These are phyloP conservation scores for Drosophila vallismaia DNA, from an alignment of 2,888 invertebrate genomes.

Conservation along the genomic window DNA sequence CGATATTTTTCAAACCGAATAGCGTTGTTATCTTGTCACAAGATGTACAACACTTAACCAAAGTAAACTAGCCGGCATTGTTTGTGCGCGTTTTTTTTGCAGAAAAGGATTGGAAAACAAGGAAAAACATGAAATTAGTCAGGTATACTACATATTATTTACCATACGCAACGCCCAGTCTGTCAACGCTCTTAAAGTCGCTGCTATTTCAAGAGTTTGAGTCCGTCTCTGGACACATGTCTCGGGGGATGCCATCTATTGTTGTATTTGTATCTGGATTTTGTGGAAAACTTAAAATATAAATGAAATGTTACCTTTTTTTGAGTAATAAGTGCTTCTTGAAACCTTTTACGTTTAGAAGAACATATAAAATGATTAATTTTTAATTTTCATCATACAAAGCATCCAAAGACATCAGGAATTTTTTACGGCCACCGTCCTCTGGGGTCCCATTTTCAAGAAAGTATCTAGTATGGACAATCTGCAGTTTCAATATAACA, in stretches of 20 bases:
- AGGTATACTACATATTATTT: constrained; percentile 49
- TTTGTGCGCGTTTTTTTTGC: constrained; percentile 35
- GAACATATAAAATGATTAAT: neutral
- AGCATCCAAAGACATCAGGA: neutral
- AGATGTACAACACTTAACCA: constrained; percentile 13
- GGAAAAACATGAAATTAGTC: constrained; percentile 65
- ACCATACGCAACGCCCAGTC: neutral
- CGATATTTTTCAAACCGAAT: neutral
- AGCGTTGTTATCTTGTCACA: constrained; percentile 17
- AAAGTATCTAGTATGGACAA: neutral
- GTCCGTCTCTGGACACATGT: constrained; percentile 12
- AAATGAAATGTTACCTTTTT: neutral
- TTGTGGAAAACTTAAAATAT: constrained; percentile 1
- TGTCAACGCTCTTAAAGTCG: neutral
- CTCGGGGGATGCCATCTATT: constrained; percentile 13
- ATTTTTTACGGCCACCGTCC: neutral
- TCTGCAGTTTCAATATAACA: neutral
- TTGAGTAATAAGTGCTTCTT: neutral
- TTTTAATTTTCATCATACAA: neutral
- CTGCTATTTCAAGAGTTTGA: constrained; percentile 2
- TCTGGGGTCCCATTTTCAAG: neutral
- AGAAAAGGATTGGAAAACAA: constrained; percentile 24
- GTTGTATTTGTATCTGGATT: neutral
- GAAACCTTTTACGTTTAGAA: neutral
- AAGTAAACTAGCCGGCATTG: constrained; percentile 36